Evolutionary conservation across 2,797 vertebrate species (phyloP).

Genomic region (Cheirogaleus major): DNA sequence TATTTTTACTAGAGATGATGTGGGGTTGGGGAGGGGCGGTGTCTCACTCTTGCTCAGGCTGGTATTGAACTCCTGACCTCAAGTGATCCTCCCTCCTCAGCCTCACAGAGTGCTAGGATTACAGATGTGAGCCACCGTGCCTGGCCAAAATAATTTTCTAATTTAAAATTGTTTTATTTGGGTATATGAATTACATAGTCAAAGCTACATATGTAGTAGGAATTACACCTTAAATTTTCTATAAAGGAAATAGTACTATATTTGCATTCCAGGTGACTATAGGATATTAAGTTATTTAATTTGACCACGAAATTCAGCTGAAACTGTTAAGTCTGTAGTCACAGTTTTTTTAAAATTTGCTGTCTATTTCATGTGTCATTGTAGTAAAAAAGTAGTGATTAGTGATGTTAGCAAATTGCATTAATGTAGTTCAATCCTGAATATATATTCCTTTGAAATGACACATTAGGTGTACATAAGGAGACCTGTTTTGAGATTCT

Average conservation of each 20-base stretch:
- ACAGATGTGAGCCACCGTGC: too few species aligned
- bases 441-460: conserved; percentile 55
- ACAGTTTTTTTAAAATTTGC: conserved; percentile 32
- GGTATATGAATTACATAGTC: background rate
- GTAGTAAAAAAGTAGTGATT: background rate
- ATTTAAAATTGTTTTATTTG: conserved; percentile 45
- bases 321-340: background rate
- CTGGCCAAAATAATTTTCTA: background rate
- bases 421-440: conserved; percentile 16
- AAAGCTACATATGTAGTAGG: background rate
- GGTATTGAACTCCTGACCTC: too few species aligned
- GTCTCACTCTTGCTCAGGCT: too few species aligned
- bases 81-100: too few species aligned
- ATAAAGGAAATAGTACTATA: conserved; percentile 57
- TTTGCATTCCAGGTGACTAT: background rate
- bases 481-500: conserved; percentile 66
- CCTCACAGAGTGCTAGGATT: too few species aligned
- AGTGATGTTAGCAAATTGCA: background rate
- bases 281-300: conserved; percentile 24
- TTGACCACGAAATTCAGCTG: conserved; percentile 31
- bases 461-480: conserved; percentile 59
- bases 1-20: too few species aligned
- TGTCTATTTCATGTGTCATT: background rate
- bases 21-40: too few species aligned
- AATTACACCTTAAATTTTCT: conserved; percentile 53